Evolutionary conservation across 2,113 vertebrate species (phyloP), one percentile per base, ranked within the genome.

Genomic region (Ochotona curzoniae): DNA sequence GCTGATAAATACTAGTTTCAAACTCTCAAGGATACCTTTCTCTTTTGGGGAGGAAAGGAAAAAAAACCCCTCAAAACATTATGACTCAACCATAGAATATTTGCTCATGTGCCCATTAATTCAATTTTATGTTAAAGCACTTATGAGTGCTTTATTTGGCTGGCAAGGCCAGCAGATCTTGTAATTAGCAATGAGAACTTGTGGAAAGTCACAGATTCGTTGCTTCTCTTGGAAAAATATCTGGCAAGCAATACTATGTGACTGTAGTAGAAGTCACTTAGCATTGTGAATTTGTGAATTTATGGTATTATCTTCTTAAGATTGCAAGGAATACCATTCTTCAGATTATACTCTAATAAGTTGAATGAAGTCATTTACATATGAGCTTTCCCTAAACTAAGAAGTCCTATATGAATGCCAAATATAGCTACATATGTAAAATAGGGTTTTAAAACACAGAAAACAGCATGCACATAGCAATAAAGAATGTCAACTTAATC

Each of bases 401-500:
- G 38, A 89, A 92, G 15, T 28, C 80, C 13, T 64, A 44, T 35
- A 93, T 61, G 47, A 94, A 95, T 61, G n/a, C 26, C 54, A 80
- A 87, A 17, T 92, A 66, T 26, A 67, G 25, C 66, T 81, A 87
- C 10, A 82, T 25, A 63, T 70, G 64, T 7, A 66, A 70, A 78
- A 67, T 14, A 60, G 21, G 26, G 32, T 32, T 76, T 93, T 67
- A 70, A 85, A 83, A 54, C 30, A 85, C 78, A n/a, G 51, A 89
- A 84, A 88, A 61, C n/a, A 85, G 3, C n/a, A 28, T 79, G 23
- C 32, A 78, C 83, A 90, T n/a, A 73, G 18, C 57, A 61, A 63
- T 73, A 82, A 84, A 64, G 90, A 93, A 79, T 90, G 30, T 14
- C 81, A 89, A 89, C 73, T 90, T 91, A 94, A 87, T 14, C 23